Conservation (phyloP, 2,888 invertebrate species). For the Leptinotarsa rubiginosa region DNA sequence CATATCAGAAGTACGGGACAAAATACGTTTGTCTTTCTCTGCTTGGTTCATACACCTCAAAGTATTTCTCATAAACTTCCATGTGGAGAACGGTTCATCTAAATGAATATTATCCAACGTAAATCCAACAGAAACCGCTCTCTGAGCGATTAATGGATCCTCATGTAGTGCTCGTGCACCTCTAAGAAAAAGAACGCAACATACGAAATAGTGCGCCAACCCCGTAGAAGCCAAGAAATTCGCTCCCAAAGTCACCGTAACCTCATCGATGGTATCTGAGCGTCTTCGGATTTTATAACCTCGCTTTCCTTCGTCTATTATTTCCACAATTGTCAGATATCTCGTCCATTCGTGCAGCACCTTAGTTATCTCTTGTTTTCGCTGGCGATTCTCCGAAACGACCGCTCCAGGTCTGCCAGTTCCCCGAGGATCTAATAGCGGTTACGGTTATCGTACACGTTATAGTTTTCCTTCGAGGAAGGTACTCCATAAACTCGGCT, state of each 20-base stretch:
- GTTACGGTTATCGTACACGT: conserved; percentile 66
- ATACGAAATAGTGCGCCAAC: conserved; percentile 27
- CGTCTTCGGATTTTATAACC: conserved; percentile 59
- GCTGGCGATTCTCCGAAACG: conserved; percentile 54
- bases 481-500: conserved; percentile 65
- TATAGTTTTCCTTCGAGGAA: conserved; percentile 64
- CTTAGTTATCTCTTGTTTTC: conserved; percentile 64
- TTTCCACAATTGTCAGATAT: conserved; percentile 64
- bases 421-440: conserved; percentile 62
- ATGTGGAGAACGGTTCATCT: too few species aligned
- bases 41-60: too few species aligned
- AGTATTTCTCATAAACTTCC: too few species aligned
- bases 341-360: conserved; percentile 59
- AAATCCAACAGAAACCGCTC: too few species aligned
- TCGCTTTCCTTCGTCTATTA: conserved; percentile 61
- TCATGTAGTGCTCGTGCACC: too few species aligned
- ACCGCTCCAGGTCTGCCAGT: conserved; percentile 59
- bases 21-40: too few species aligned
- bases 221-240: conserved; percentile 38
- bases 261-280: conserved; percentile 63
- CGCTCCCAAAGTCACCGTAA: conserved; percentile 46
- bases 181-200: conserved; percentile 27
- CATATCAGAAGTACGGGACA: too few species aligned
- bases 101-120: too few species aligned
- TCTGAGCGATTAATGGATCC: too few species aligned